These are phyloP conservation scores for Cybosia mesomella DNA, from an alignment of 2,888 invertebrate species.

Conservation along the genomic window DNA sequence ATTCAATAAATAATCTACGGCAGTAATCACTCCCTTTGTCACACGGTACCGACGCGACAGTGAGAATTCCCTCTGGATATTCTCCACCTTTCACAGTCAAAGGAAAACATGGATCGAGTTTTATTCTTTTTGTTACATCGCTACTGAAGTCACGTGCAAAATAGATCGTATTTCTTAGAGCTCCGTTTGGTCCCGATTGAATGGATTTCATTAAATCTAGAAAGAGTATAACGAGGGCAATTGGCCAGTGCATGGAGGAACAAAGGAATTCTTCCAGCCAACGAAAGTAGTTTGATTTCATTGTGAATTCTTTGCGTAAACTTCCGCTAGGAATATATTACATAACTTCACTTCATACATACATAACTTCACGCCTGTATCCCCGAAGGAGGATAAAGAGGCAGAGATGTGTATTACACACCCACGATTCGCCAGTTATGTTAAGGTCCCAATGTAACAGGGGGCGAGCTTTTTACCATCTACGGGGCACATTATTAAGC, in stretches of 20 bases:
- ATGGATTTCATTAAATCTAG: slow-evolving; percentile 7
- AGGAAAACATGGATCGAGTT: slow-evolving; percentile 4
- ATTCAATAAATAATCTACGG: not conserved
- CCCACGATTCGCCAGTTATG: no score
- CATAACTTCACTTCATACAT: no score
- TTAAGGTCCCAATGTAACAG: no score
- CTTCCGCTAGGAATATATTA: not conserved
- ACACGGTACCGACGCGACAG: no score
- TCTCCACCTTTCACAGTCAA: not conserved
- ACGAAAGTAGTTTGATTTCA: not conserved
- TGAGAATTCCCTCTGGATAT: no score
- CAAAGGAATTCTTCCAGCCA: not conserved
- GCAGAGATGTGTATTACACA: no score
- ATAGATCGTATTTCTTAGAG: slow-evolving; percentile 14
- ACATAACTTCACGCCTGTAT: no score
- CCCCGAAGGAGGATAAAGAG: no score
- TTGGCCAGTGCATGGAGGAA: not conserved
- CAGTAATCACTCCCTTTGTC: not conserved
- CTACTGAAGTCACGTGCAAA: slow-evolving; percentile 7
- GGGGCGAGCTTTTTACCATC: no score
- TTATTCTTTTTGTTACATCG: slow-evolving; percentile 4
- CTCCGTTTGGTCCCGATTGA: slow-evolving; percentile 4
- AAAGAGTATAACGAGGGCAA: not conserved
- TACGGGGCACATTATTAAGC: no score
- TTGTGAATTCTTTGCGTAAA: not conserved